Evolutionary conservation across 2,113 vertebrate genomes (phyloP).

Genomic region (Tetrax tetrax): DNA sequence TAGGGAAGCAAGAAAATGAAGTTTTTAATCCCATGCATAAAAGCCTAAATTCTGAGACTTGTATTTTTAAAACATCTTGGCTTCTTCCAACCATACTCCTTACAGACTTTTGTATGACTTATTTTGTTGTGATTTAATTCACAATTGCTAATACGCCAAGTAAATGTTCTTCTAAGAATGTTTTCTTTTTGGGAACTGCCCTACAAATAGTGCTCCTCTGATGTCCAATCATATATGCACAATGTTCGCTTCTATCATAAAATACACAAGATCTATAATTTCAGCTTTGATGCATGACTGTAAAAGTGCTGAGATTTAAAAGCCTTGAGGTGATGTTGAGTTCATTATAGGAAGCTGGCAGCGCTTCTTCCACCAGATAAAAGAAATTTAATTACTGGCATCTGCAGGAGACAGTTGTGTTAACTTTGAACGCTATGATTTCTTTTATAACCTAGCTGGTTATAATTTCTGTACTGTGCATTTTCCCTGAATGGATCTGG

Average conservation of each 20-base stretch:
- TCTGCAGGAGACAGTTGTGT: conserved; percentile 41
- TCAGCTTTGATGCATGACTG: conserved; percentile 40
- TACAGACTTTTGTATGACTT: not conserved
- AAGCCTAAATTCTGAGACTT: not conserved
- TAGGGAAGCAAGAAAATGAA: not conserved
- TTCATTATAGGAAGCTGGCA: conserved; percentile 52
- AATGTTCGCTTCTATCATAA: conserved; percentile 25
- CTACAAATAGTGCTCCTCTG: not conserved
- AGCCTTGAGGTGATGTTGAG: conserved; percentile 47
- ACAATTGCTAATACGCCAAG: not conserved
- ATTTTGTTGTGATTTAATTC: not conserved
- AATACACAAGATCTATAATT: conserved; percentile 48
- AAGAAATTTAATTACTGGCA: conserved; percentile 68
- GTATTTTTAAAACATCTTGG: not conserved
- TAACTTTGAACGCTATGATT: conserved; percentile 30
- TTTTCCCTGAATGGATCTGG: conserved; percentile 5
- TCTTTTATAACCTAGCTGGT: conserved; percentile 42
- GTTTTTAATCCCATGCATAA: not conserved
- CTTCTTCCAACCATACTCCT: not conserved
- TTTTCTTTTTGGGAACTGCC: not conserved
- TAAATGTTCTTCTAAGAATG: not conserved
- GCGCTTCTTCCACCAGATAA: conserved; percentile 49
- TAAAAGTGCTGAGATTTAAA: conserved; percentile 59
- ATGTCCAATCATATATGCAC: conserved; percentile 13
- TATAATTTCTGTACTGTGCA: not conserved